A percentile compares a stretch with the other conserved stretches of the same genome.
Evolutionary conservation across 2,113 vertebrate genomes (phyloP).

Genomic region (Cyprinus carpio): DNA sequence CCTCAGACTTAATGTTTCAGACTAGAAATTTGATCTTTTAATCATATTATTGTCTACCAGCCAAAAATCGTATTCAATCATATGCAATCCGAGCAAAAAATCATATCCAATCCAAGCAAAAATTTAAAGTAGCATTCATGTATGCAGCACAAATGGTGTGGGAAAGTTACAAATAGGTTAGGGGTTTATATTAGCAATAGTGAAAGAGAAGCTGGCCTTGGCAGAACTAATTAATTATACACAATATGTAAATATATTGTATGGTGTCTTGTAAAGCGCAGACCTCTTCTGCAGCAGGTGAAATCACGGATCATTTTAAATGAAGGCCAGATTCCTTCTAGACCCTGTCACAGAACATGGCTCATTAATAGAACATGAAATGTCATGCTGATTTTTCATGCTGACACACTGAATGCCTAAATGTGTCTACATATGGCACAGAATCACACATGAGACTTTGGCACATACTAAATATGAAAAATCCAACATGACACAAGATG

Average conservation of each 20-base stretch:
- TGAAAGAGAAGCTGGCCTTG: background rate
- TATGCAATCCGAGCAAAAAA: background rate
- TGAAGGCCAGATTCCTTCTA: slow-evolving; percentile 19
- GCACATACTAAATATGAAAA: background rate
- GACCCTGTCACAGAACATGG: slow-evolving; percentile 6
- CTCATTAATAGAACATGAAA: slow-evolving; percentile 40
- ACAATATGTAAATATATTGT: background rate
- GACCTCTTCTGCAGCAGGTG: background rate
- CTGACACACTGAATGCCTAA: background rate
- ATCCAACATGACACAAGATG: background rate
- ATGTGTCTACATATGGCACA: background rate
- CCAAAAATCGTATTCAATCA: background rate
- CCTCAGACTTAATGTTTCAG: background rate
- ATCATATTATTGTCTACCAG: background rate
- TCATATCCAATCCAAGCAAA: background rate
- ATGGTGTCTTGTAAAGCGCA: background rate
- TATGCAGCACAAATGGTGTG: background rate
- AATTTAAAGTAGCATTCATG: background rate
- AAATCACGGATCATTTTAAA: slow-evolving; percentile 31
- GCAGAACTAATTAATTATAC: background rate
- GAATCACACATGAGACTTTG: background rate
- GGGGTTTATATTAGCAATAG: background rate
- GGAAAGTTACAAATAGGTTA: background rate
- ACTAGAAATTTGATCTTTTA: background rate
- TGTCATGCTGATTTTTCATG: slow-evolving; percentile 29